Percentiles rank a stretch among this genome's conserved stretches.
phyloP scores from a whole-genome alignment of 2,113 vertebrate species.

The Eretmochelys imbricata region DNA sequence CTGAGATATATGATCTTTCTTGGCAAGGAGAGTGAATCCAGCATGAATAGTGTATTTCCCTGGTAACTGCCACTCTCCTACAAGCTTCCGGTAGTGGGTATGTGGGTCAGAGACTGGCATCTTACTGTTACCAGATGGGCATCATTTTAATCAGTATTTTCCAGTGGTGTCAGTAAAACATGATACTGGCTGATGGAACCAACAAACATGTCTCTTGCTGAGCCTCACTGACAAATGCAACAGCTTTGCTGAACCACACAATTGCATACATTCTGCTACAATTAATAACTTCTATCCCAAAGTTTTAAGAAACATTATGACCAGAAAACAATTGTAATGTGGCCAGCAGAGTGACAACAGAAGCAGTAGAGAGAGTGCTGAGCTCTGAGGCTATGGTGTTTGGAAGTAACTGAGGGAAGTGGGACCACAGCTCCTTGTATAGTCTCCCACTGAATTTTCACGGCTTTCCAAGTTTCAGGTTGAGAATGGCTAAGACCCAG shows the following conservation, averaged over 20 bases:
- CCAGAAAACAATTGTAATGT: background rate
- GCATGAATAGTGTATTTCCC: accelerated
- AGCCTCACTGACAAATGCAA: background rate
- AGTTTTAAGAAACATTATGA: background rate
- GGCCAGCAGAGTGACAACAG: background rate
- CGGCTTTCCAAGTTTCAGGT: background rate
- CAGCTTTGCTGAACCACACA: accelerated
- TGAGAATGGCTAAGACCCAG: background rate
- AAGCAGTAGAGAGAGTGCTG: background rate
- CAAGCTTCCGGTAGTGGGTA: accelerated
- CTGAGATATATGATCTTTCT: accelerated
- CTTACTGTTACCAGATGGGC: accelerated
- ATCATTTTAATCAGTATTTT: background rate
- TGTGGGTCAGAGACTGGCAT: background rate
- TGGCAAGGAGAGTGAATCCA: background rate
- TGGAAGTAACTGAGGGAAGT: background rate
- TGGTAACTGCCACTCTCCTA: accelerated
- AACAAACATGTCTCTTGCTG: background rate
- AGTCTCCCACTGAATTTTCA: background rate
- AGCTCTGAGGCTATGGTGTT: background rate
- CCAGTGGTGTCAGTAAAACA: accelerated
- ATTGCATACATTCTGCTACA: background rate
- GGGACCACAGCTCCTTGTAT: background rate
- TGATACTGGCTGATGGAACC: accelerated
- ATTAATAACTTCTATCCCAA: background rate